Percentiles rank a stretch among this genome's conserved stretches.
Conservation (phyloP, 1,140 invertebrate genomes). For the Zaprionus lachaisei region DNA sequence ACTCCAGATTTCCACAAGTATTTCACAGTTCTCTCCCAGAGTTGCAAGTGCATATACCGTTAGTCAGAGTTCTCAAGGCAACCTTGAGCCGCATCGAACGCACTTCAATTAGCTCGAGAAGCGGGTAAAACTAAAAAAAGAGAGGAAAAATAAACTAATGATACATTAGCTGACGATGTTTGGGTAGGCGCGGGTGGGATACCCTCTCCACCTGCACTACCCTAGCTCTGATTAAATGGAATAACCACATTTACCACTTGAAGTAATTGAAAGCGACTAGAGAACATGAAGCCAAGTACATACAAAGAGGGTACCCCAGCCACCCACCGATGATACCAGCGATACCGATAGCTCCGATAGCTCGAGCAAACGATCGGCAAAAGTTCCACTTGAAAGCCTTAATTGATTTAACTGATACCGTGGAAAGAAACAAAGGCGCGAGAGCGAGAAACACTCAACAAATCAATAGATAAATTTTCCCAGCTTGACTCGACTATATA, state of each 20-base stretch:
- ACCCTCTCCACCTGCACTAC: neutral
- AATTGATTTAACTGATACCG: slow-evolving; percentile 82
- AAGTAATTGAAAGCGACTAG: slow-evolving; percentile 68
- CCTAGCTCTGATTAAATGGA: slow-evolving; percentile 72
- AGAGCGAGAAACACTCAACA: slow-evolving; percentile 48
- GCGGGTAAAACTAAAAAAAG: neutral
- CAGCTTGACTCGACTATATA: slow-evolving; percentile 29
- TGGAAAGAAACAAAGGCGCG: slow-evolving; percentile 25
- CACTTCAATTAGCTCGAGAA: slow-evolving; percentile 70
- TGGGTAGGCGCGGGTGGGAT: slow-evolving; percentile 10
- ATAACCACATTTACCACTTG: slow-evolving; percentile 80
- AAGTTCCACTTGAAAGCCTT: slow-evolving; percentile 79
- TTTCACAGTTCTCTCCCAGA: neutral
- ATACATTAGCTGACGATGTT: slow-evolving; percentile 76
- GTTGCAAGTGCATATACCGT: neutral
- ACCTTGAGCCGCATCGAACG: slow-evolving; percentile 56
- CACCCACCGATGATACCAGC: slow-evolving; percentile 17
- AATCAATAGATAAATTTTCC: slow-evolving; percentile 78
- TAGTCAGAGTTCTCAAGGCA: slow-evolving; percentile 13
- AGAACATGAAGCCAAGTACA: slow-evolving; percentile 37
- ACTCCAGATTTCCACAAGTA: neutral
- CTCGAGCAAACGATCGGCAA: slow-evolving; percentile 60
- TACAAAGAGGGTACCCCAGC: slow-evolving; percentile 8
- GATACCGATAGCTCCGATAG: slow-evolving; percentile 25
- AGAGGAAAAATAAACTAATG: slow-evolving; percentile 21